A percentile compares a stretch with the other conserved stretches of the same genome.
phyloP scores from a whole-genome alignment of 2,888 invertebrate genomes.

The Drosophila ezoana region DNA sequence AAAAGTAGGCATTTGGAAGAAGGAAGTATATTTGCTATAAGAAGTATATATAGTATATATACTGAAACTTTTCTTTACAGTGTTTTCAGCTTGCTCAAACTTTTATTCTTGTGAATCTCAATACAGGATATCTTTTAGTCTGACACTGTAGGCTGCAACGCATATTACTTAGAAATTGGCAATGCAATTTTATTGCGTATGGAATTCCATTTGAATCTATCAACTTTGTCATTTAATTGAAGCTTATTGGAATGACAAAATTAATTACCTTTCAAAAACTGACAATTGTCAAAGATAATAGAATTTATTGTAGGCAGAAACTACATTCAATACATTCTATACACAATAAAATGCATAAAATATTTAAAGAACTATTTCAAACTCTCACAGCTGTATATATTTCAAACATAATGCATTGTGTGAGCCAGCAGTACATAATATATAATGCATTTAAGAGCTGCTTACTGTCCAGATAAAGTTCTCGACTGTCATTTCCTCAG shows the following conservation, averaged over 20 bases:
- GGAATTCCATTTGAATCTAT: background rate
- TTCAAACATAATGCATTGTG: background rate
- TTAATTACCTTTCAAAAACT: background rate
- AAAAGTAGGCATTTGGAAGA: background rate
- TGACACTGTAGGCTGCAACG: background rate
- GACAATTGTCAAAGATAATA: background rate
- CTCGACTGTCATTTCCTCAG: conserved; percentile 34
- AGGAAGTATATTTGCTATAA: background rate
- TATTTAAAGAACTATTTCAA: background rate
- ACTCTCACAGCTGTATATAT: no score
- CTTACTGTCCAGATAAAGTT: conserved; percentile 9
- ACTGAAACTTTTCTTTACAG: no score
- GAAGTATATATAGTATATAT: no score
- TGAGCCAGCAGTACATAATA: background rate
- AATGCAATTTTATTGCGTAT: background rate
- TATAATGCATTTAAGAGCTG: conserved; percentile 2
- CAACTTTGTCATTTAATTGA: background rate
- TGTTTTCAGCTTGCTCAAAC: no score
- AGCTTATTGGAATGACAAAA: background rate
- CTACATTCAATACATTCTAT: background rate
- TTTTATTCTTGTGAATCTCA: no score
- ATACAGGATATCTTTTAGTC: background rate
- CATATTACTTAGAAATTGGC: no score
- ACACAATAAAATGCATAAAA: background rate
- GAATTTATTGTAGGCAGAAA: background rate